Conservation (phyloP, 2,888 invertebrate genomes). For the Hirtodrosophila trivittata region DNA sequence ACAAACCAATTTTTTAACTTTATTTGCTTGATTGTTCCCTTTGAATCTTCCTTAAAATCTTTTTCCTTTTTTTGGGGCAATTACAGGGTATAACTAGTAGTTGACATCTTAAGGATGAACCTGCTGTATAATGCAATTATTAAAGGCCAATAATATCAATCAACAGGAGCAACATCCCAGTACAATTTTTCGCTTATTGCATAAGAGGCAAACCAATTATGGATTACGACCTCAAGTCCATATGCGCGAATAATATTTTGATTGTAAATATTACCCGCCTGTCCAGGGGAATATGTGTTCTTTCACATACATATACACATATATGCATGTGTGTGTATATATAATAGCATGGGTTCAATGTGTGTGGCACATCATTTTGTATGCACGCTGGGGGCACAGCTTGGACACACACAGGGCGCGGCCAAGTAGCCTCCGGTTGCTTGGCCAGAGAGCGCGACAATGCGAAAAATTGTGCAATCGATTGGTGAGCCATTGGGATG, state of each 20-base stretch:
- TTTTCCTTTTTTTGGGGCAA: too few species aligned
- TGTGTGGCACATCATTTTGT: slow-evolving; percentile 52
- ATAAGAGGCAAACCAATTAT: slow-evolving; percentile 66
- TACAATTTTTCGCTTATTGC: slow-evolving; percentile 35
- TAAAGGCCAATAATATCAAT: slow-evolving; percentile 9
- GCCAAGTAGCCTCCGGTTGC: slow-evolving; percentile 69
- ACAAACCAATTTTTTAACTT: too few species aligned
- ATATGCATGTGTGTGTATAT: slow-evolving; percentile 4
- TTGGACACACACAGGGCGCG: slow-evolving; percentile 71
- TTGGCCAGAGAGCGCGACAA: slow-evolving; percentile 74
- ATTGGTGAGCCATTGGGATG: slow-evolving; percentile 41
- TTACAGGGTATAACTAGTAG: too few species aligned
- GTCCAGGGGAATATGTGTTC: slow-evolving; percentile 6
- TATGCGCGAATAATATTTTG: slow-evolving; percentile 72
- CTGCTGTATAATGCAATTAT: slow-evolving; percentile 10
- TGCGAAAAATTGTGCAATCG: slow-evolving; percentile 81
- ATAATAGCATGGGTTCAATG: slow-evolving; percentile 1
- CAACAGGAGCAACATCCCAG: slow-evolving; percentile 23
- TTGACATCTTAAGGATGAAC: not conserved
- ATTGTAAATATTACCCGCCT: slow-evolving; percentile 58
- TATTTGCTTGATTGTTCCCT: too few species aligned
- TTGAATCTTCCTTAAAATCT: too few species aligned
- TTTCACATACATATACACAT: not conserved
- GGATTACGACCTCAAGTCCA: slow-evolving; percentile 74
- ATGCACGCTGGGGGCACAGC: slow-evolving; percentile 66